Conservation (phyloP, 1,140 invertebrate genomes). For the Ceratosolen solmsi region DNA sequence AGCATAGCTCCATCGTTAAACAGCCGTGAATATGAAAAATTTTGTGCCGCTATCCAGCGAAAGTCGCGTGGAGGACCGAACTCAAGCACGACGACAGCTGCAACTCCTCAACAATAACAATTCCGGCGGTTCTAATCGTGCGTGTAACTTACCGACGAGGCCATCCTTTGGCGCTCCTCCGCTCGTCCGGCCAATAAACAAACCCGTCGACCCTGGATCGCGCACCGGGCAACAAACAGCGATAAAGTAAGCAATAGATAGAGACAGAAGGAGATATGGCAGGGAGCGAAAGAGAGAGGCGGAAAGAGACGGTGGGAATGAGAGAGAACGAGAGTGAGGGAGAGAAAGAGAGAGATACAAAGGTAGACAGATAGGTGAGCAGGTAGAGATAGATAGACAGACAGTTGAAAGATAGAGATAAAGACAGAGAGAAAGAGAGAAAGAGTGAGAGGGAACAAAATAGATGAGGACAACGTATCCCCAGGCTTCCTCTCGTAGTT, state of each 20-base stretch:
- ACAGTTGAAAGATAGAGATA: too few relatives aligned
- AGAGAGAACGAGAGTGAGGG: background rate
- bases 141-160: slow-evolving; percentile 4
- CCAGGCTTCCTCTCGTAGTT: background rate
- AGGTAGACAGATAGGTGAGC: too few relatives aligned
- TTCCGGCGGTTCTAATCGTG: background rate
- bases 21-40: background rate
- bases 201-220: background rate
- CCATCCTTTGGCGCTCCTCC: slow-evolving; percentile 3
- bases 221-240: slow-evolving; percentile 37
- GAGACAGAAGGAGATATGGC: background rate
- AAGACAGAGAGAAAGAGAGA: background rate
- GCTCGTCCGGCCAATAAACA: slow-evolving; percentile 1
- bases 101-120: background rate
- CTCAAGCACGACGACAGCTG: background rate
- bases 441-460: background rate
- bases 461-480: background rate
- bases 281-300: background rate
- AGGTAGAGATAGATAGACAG: too few relatives aligned
- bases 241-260: slow-evolving; percentile 12
- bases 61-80: background rate
- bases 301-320: too few relatives aligned
- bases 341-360: background rate
- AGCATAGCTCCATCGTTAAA: background rate
- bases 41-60: background rate